These are phyloP conservation scores for Conus canariensis DNA, from an alignment of 2,888 invertebrate species.

Conservation along the genomic window DNA sequence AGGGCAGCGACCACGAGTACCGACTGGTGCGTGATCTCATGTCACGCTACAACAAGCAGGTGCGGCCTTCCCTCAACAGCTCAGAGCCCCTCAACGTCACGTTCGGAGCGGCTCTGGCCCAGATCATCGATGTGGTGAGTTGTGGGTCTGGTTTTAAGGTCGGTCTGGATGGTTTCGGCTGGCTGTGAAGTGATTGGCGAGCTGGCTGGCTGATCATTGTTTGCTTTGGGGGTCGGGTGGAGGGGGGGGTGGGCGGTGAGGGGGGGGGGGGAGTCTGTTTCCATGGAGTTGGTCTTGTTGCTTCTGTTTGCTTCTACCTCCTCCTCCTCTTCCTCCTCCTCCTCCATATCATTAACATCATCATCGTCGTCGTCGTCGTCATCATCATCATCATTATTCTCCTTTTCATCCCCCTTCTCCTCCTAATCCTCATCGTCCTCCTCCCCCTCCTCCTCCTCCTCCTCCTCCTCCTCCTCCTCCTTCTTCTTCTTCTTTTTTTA, in stretches of 20 bases:
- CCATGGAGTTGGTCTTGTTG: not conserved
- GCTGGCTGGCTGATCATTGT: no score
- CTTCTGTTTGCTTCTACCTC: not conserved
- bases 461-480: not conserved
- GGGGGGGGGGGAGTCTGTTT: no score
- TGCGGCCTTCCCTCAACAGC: slow-evolving; percentile 79
- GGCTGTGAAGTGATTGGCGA: not conserved
- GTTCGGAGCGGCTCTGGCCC: slow-evolving; percentile 82
- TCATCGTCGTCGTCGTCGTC: no score
- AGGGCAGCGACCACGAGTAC: slow-evolving; percentile 74
- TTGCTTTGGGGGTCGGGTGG: no score
- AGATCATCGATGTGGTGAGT: slow-evolving; percentile 82
- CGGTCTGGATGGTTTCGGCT: not conserved
- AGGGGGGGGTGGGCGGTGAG: no score
- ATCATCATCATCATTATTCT: no score
- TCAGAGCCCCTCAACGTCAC: slow-evolving; percentile 80
- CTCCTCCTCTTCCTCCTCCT: not conserved
- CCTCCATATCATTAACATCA: no score
- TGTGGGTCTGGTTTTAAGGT: not conserved
- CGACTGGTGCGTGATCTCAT: slow-evolving; percentile 75
- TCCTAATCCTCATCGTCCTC: no score
- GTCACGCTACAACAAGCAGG: slow-evolving; percentile 79
- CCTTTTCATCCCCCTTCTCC: no score
- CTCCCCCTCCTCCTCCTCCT: not conserved
- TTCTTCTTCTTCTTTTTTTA: not conserved